phyloP scores from a whole-genome alignment of 2,888 invertebrate genomes.

The Hedychridium roseum region DNA sequence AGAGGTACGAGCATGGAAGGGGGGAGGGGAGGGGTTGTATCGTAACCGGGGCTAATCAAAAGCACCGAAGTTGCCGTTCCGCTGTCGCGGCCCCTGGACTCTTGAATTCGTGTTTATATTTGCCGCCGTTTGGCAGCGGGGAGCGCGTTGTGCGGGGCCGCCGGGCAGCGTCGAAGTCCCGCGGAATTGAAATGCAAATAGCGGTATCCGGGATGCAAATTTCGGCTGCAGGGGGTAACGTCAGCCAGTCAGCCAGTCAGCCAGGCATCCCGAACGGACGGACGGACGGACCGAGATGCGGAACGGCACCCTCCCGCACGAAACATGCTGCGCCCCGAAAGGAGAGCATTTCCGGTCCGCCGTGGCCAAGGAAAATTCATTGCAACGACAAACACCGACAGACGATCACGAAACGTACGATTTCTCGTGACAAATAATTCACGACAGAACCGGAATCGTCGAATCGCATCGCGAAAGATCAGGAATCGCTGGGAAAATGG shows the following conservation, averaged over 20 bases:
- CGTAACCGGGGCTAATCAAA: conserved; percentile 39
- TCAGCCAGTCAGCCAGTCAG: conserved; percentile 32
- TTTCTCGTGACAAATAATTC: too few species aligned
- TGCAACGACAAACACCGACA: conserved; percentile 35
- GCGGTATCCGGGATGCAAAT: conserved; percentile 62
- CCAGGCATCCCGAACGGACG: conserved; percentile 41
- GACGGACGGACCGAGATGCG: conserved; percentile 39
- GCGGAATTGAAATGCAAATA: conserved; percentile 64
- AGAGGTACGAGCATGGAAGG: too few species aligned
- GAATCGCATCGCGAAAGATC: too few species aligned
- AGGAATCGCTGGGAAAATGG: too few species aligned
- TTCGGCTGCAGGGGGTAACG: conserved; percentile 59
- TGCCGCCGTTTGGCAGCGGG: conserved; percentile 57
- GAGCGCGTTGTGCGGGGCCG: conserved; percentile 29
- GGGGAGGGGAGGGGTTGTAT: too few species aligned
- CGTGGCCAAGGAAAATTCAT: too few species aligned
- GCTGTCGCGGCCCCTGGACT: conserved; percentile 34
- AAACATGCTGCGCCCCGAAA: too few species aligned
- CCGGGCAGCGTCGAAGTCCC: conserved; percentile 52
- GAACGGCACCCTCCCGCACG: too few species aligned
- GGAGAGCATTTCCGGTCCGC: too few species aligned
- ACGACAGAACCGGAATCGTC: too few species aligned
- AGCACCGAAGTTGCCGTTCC: conserved; percentile 35
- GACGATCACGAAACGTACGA: too few species aligned
- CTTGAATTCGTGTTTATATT: conserved; percentile 59